Conservation (phyloP, 2,797 vertebrate genomes). For the Onychomys torridus region DNA sequence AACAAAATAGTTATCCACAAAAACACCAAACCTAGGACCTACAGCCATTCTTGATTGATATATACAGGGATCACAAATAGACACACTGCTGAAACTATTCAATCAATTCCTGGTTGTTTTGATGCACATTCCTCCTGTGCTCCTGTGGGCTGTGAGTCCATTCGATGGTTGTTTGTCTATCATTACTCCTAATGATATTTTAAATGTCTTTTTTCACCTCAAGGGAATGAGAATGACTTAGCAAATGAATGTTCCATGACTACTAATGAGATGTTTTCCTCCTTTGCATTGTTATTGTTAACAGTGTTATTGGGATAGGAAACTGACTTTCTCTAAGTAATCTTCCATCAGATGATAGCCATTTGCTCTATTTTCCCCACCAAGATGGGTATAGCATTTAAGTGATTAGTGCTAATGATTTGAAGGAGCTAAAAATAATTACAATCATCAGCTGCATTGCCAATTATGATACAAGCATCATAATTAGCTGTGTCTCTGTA, state of each 20-base stretch:
- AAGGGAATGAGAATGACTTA: slow-evolving; percentile 47
- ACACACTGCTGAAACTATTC: background rate
- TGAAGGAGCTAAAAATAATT: slow-evolving; percentile 28
- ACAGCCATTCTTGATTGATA: background rate
- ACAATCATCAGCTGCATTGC: background rate
- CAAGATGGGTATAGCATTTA: background rate
- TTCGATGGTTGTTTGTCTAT: background rate
- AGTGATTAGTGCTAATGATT: slow-evolving; percentile 27
- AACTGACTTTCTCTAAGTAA: slow-evolving; percentile 16
- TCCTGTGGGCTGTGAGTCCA: background rate
- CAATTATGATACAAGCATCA: background rate
- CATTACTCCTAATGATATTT: slow-evolving; percentile 44
- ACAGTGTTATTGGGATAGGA: slow-evolving; percentile 28
- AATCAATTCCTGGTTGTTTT: background rate
- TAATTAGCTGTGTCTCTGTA: slow-evolving; percentile 57
- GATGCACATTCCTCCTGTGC: background rate
- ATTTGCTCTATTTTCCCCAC: background rate
- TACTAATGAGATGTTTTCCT: slow-evolving; percentile 59
- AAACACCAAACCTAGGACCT: background rate
- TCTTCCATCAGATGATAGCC: background rate
- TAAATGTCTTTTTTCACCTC: slow-evolving; percentile 47
- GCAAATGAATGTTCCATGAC: slow-evolving; percentile 56
- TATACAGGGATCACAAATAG: background rate
- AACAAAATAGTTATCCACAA: background rate
- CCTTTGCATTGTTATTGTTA: slow-evolving; percentile 18